phyloP scores from a whole-genome alignment of 2,797 vertebrate genomes.

The Rhabdophis nuchalis region DNA sequence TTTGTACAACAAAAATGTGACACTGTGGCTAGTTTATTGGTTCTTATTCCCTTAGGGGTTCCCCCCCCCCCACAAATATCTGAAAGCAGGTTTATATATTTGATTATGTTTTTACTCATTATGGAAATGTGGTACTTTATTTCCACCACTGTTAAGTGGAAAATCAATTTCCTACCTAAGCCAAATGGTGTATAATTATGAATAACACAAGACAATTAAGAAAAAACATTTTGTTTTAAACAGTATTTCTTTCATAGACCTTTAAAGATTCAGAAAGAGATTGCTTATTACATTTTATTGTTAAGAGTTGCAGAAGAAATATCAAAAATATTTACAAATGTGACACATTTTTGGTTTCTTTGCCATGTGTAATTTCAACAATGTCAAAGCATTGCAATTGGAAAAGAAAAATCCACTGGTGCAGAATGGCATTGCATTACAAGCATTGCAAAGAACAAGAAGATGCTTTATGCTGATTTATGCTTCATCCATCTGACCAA shows the following conservation, averaged over 20 bases:
- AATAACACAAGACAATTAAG: constrained; percentile 44
- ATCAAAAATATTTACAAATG: constrained; percentile 55
- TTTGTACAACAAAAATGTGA: background rate
- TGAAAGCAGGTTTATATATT: background rate
- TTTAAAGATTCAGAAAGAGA: constrained; percentile 58
- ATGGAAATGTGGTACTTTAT: background rate
- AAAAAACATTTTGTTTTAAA: constrained; percentile 53
- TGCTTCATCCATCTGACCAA: background rate
- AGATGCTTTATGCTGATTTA: background rate
- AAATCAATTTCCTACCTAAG: constrained; percentile 33
- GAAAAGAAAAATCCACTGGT: constrained; percentile 36
- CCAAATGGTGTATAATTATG: constrained; percentile 24
- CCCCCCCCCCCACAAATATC: background rate
- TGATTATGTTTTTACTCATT: background rate
- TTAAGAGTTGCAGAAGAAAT: constrained; percentile 52
- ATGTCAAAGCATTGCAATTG: constrained; percentile 44
- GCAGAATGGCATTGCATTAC: background rate
- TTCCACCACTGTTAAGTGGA: constrained; percentile 5
- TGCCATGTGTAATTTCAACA: constrained; percentile 46
- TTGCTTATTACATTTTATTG: constrained; percentile 54
- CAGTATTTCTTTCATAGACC: constrained; percentile 43
- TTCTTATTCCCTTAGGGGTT: background rate
- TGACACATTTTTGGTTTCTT: constrained; percentile 46
- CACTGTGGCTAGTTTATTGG: background rate
- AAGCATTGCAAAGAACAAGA: background rate